Evolutionary conservation across 2,797 vertebrate species (phyloP), one percentile per base, ranked within the genome.

Genomic region (Eptatretus atami): DNA sequence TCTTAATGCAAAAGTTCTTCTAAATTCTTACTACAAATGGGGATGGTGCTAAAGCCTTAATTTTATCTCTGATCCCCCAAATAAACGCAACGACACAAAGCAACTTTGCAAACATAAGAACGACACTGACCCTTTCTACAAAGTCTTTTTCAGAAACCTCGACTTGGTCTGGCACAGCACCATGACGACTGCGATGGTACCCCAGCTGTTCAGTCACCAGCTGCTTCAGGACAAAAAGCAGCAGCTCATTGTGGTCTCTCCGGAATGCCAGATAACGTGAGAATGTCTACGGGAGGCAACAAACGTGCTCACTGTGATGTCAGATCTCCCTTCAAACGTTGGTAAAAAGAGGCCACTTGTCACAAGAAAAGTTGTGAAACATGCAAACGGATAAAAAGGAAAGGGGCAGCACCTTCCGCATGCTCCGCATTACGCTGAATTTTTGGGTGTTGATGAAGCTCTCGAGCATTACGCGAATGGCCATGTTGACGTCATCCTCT

Each of bases 381-480:
- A 61, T 61, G 57, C 9, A 24, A 61, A 24, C 8, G 11, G 57
- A 12, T 61, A 61, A n/a, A 61, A n/a, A 12, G 11, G 11, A 61
- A 61, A 2, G 15, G 57, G 57, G 11, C 15, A 12, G 3, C 2
- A 88, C 85, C 85, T 95, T 98, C 65, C 86, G 78, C 90, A 98
- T 98, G 76, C 83, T 82, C 70, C 88, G 78, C 84, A 84, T 94
- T 66, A 96, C 78, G 0, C 92, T 98, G 76, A 94, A 96, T 76
- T 96, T 98, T 78, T 98, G 92, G 0, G 92, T 94, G 76, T 98
- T 87, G 0, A 98, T 90, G 76, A 98, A 98, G 73, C 86, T 95
- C 76, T 98, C 92, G 68, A 98, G 78, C 92, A 96, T 94, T 63
- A 96, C 88, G 1, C 92, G 74, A 74, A 98, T 93, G 70, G 92